Percentiles rank a stretch among this genome's conserved stretches.
These are phyloP conservation scores for Sitta europaea DNA, from an alignment of 2,113 vertebrate species.

Conservation along the genomic window DNA sequence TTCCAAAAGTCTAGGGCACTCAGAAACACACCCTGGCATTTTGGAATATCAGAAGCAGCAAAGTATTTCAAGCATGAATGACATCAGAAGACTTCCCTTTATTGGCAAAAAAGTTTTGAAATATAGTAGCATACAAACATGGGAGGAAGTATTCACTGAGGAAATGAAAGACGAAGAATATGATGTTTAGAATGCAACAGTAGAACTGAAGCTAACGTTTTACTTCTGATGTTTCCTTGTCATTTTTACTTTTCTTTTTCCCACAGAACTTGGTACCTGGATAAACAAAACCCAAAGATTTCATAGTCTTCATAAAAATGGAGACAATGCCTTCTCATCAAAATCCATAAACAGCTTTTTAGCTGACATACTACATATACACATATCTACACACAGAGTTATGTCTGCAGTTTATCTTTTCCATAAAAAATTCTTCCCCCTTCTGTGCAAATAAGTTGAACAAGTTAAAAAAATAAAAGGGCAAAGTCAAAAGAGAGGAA, in stretches of 20 bases:
- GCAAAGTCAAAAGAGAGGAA: conserved; percentile 49
- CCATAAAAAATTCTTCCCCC: not conserved
- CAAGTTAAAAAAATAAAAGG: not conserved
- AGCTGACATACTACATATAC: not conserved
- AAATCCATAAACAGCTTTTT: not conserved
- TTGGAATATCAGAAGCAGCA: not conserved
- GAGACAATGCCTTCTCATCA: not conserved
- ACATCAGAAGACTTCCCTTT: not conserved
- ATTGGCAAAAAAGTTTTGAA: not conserved
- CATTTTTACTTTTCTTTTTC: not conserved
- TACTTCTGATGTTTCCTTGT: not conserved
- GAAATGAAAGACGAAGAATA: conserved; percentile 11
- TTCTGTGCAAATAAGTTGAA: conserved; percentile 22
- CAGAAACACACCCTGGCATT: not conserved
- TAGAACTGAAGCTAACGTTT: not conserved
- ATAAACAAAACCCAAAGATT: not conserved
- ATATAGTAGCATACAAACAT: not conserved
- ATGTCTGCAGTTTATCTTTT: conserved; percentile 2
- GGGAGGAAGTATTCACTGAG: not conserved
- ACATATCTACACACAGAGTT: not conserved
- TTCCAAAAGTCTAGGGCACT: not conserved
- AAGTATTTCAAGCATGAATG: not conserved
- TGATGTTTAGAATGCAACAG: not conserved
- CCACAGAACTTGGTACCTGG: not conserved
- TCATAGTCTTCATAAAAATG: not conserved